Base-by-base conservation (phyloP, 1,140 invertebrate genomes). In the Drosophila ficusphila region DNA sequence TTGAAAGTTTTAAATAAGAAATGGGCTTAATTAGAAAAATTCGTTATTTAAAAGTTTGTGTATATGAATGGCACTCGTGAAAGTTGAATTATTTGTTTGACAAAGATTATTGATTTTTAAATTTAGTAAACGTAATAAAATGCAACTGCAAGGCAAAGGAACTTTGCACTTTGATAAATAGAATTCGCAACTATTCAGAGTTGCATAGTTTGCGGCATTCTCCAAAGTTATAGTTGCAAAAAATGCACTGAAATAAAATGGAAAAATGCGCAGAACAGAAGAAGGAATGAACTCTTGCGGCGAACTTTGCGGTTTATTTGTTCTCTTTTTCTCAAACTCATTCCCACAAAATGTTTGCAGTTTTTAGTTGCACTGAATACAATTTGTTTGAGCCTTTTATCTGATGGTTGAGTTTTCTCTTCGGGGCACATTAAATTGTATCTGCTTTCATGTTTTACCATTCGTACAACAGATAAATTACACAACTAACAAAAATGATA, bases 151-250 rank as follows among this genome's bases (percentile, higher is more conserved):
- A 6, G 7, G 21, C 29, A 2, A 46, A 64, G n/a, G n/a, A 29
- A 29, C 47, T 64, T 58, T 46, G 6, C n/a, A 27, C 60, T 34
- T 60, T 38, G 60, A 21, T 16, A 12, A 46, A 36, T 12, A 4
- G 39, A 46, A 46, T 11, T 71, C 41, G 44, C 46, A 79, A 74
- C 69, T 79, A 34, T 61, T 52, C 62, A 53, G 38, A 68, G 75
- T 34, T 61, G 76, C 54, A 61, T 79, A 74, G 47, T 79, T 58
- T 74, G 76, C 36, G 61, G 61, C 62, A 52, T 57, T 79, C 42
- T 39, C 42, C 9, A 18, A 49, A 71, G 71, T 79, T 81, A 64
- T 58, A 25, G n/a, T 53, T 42, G 38, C 57, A 51, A 56, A 44
- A 60, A 56, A 21, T 53, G 14, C 48, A 57, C 19, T 23, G 12